These are phyloP conservation scores for Hypselothyrea guttata DNA, from an alignment of 2,888 invertebrate species.

Conservation along the genomic window DNA sequence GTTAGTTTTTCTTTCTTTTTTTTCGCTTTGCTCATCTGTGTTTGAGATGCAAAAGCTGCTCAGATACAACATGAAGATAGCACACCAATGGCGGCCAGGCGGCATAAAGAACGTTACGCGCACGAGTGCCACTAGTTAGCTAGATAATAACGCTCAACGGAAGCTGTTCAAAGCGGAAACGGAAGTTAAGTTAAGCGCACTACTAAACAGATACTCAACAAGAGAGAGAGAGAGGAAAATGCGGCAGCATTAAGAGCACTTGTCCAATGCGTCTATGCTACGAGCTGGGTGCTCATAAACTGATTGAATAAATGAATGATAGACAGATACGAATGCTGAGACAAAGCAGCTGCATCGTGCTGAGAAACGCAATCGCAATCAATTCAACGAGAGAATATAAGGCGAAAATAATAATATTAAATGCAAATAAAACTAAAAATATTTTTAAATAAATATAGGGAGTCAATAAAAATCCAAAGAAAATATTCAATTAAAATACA, in stretches of 20 bases:
- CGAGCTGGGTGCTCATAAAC: constrained; percentile 19
- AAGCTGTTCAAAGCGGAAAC: constrained; percentile 74
- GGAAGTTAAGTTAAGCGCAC: constrained; percentile 77
- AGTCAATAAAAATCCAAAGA: too few species aligned
- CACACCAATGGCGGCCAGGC: constrained; percentile 7
- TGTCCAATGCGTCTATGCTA: constrained; percentile 1
- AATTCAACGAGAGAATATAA: too few species aligned
- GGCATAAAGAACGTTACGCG: constrained; percentile 72
- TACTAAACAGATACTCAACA: constrained; percentile 71
- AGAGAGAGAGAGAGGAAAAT: not conserved
- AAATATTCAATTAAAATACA: too few species aligned
- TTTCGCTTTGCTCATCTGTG: constrained; percentile 12
- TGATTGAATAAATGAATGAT: constrained; percentile 41
- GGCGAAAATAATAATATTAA: too few species aligned
- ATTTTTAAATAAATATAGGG: too few species aligned
- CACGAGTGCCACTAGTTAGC: constrained; percentile 77
- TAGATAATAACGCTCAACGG: constrained; percentile 77
- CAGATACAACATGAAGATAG: constrained; percentile 43
- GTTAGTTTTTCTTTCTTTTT: constrained; percentile 8
- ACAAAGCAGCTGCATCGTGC: constrained; percentile 1
- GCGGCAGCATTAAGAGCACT: not conserved
- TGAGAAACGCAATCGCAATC: not conserved
- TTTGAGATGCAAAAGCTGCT: constrained; percentile 31
- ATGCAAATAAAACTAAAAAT: too few species aligned
- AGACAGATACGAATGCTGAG: constrained; percentile 10